phyloP scores from a whole-genome alignment of 2,888 invertebrate species.

The Pristionchus fissidentatus region DNA sequence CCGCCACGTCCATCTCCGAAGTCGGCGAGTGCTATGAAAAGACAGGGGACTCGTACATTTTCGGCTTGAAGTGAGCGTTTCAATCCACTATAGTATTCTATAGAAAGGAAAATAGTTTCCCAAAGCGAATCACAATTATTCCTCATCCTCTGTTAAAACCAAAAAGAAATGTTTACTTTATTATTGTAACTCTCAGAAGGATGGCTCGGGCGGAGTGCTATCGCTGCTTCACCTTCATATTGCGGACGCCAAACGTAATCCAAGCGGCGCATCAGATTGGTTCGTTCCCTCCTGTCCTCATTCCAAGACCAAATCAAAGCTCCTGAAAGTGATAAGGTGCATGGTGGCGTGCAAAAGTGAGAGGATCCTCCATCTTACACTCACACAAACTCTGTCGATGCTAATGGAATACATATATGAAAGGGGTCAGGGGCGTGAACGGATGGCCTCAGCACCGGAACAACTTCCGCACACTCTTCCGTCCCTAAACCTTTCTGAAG shows the following conservation, averaged over 20 bases:
- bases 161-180: background rate
- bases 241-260: constrained; percentile 61
- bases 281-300: constrained; percentile 1
- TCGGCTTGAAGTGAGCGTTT: constrained; percentile 59
- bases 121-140: background rate
- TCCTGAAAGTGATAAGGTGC: background rate
- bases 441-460: background rate
- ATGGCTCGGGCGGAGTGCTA: constrained; percentile 66
- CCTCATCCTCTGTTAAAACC: background rate
- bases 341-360: no score
- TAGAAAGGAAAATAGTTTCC: background rate
- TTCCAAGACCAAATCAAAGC: background rate
- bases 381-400: background rate
- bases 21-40: constrained; percentile 67
- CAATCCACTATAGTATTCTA: background rate
- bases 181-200: constrained; percentile 50
- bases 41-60: constrained; percentile 62
- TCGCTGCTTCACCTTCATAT: constrained; percentile 65
- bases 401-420: background rate
- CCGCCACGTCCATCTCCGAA: constrained; percentile 61
- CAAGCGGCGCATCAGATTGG: constrained; percentile 68
- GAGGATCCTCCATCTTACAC: background rate
- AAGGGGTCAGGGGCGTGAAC: no score
- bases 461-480: background rate
- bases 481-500: background rate